Evolutionary conservation across 1,140 invertebrate genomes (phyloP), one percentile per base, ranked within the genome.

Genomic region (Whitmania pigra): DNA sequence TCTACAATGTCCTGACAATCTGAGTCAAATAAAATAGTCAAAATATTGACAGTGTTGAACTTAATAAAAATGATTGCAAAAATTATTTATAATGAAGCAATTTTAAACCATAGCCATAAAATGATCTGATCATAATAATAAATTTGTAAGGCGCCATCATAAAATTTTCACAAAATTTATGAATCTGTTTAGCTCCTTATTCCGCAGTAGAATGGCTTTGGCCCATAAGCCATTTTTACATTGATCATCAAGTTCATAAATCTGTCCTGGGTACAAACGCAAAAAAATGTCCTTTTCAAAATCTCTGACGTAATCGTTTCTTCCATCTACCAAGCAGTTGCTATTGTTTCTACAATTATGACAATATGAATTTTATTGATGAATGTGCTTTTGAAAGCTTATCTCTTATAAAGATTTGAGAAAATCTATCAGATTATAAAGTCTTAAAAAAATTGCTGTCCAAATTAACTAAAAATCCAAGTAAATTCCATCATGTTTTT

Each of bases 151-250:
- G n/a, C n/a, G n/a, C n/a, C n/a, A n/a, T n/a, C n/a, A n/a, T n/a
- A n/a, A n/a, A n/a, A n/a, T n/a, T n/a, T n/a, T n/a, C n/a, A n/a
- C n/a, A n/a, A n/a, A n/a, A n/a, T n/a, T n/a, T n/a, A n/a, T n/a
- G n/a, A n/a, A n/a, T n/a, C n/a, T 6, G 6, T 36, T 36, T n/a
- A n/a, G n/a, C n/a, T n/a, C n/a, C 31, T 36, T 36, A 79, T 77
- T 72, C 74, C 75, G 53, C 77, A 78, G 9, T 78, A 71, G 71
- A 75, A 79, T n/a, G 78, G 77, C 15, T 67, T 71, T 5, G 53
- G 40, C 0, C 78, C 78, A 25, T 73, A 73, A 27, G 75, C 76
- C 25, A 75, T 67, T 25, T n/a, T 69, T 63, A 72, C 78, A 79
- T 69, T 77, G 77, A 31, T 72, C 63, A 53, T 79, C 77, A 15